A percentile compares a stretch with the other conserved stretches of the same genome.
phyloP scores from a whole-genome alignment of 2,797 vertebrate species.

The Naso thynnoides region DNA sequence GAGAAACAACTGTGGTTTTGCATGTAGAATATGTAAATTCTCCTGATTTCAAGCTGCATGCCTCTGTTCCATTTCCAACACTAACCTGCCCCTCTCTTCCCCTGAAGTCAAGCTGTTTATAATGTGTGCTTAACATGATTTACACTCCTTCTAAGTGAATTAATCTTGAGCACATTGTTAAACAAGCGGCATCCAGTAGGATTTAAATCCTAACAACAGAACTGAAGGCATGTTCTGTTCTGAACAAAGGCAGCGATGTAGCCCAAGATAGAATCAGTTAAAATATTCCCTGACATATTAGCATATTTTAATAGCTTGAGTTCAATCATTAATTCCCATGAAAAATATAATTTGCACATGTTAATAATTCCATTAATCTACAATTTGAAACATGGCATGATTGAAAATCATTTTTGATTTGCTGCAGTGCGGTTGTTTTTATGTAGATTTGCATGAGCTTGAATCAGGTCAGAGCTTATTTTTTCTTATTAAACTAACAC shows the following conservation, averaged over 20 bases:
- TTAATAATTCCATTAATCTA: conserved; percentile 50
- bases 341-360: conserved; percentile 51
- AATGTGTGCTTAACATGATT: conserved; percentile 66
- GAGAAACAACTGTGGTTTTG: conserved; percentile 17
- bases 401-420: conserved; percentile 36
- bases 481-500: neutral
- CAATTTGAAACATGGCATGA: conserved; percentile 39
- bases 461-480: conserved; percentile 21
- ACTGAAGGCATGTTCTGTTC: conserved; percentile 57
- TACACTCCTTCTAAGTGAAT: conserved; percentile 69
- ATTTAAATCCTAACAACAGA: conserved; percentile 51
- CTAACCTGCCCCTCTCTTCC: conserved; percentile 19
- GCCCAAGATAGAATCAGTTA: conserved; percentile 34
- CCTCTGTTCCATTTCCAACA: conserved; percentile 52
- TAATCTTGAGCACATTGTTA: conserved; percentile 61
- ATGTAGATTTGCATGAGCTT: neutral
- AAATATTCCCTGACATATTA: conserved; percentile 50
- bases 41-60: conserved; percentile 52
- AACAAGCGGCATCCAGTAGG: conserved; percentile 52
- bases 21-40: conserved; percentile 50
- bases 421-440: conserved; percentile 17
- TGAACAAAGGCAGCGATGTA: conserved; percentile 13
- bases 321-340: conserved; percentile 62
- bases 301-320: conserved; percentile 68
- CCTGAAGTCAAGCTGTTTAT: conserved; percentile 64